These are phyloP conservation scores for Acronicta alni DNA, from an alignment of 2,888 invertebrate genomes.

Conservation along the genomic window DNA sequence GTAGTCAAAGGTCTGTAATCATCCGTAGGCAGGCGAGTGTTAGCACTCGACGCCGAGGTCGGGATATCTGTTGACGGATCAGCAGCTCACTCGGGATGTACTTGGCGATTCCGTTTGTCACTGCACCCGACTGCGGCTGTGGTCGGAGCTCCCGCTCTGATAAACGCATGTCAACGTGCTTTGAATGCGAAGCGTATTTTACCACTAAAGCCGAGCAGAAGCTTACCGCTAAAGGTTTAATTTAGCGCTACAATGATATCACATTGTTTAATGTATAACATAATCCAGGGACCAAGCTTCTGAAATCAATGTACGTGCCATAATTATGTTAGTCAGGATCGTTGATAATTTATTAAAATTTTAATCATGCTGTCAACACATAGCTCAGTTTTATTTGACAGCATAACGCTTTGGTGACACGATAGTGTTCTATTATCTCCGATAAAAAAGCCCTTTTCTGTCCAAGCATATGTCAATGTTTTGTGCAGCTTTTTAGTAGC, in stretches of 20 bases:
- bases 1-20: constrained; percentile 86
- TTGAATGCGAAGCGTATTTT: constrained; percentile 79
- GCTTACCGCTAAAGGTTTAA: constrained; percentile 54
- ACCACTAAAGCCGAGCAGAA: constrained; percentile 69
- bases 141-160: constrained; percentile 83
- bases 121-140: constrained; percentile 82
- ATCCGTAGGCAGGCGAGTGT: constrained; percentile 84
- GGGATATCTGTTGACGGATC: constrained; percentile 87
- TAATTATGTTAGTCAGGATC: neutral
- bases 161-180: constrained; percentile 87
- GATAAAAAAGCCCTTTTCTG: too few relatives aligned
- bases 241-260: constrained; percentile 22
- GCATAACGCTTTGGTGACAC: too few relatives aligned
- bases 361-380: too few relatives aligned
- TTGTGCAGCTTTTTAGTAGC: too few relatives aligned
- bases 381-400: too few relatives aligned
- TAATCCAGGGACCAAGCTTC: neutral
- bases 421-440: too few relatives aligned
- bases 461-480: too few relatives aligned
- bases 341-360: neutral
- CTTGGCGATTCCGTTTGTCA: constrained; percentile 88
- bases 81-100: constrained; percentile 86
- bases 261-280: constrained; percentile 5
- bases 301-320: neutral
- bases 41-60: constrained; percentile 84